Percentiles rank a stretch among this genome's conserved stretches.
Conservation (phyloP, 1,140 invertebrate species). For the Chironomus tepperi region DNA sequence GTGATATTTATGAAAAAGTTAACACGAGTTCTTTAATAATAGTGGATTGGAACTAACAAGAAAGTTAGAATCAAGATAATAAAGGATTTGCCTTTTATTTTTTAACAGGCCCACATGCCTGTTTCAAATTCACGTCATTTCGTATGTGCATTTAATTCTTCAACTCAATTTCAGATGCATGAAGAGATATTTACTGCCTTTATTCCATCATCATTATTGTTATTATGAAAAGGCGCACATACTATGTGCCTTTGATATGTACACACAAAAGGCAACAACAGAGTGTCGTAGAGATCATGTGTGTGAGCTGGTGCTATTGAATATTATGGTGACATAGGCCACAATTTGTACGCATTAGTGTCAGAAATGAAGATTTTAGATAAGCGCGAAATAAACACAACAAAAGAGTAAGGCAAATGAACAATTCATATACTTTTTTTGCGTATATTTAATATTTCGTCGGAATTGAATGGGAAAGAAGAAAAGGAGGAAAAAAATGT, state of each 20-base stretch:
- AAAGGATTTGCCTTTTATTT: not conserved
- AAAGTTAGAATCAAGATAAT: not conserved
- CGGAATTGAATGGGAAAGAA: not conserved
- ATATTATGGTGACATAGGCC: conserved; percentile 25
- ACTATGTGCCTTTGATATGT: not conserved
- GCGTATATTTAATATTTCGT: not conserved
- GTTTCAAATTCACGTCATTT: too few species aligned
- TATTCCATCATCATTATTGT: conserved; percentile 2
- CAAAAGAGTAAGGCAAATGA: not conserved
- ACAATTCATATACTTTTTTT: not conserved
- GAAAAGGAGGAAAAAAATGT: not conserved
- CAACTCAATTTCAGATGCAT: conserved; percentile 12
- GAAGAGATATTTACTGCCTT: not conserved
- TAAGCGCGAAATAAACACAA: not conserved
- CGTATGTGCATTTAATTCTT: not conserved
- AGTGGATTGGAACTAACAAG: not conserved
- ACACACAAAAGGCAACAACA: not conserved
- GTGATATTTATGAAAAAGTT: too few species aligned
- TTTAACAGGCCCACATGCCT: not conserved
- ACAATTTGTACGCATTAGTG: conserved; percentile 26
- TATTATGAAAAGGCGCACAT: not conserved
- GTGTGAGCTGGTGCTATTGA: conserved; percentile 22
- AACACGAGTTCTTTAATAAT: not conserved
- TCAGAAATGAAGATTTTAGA: conserved; percentile 23
- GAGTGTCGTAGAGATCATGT: conserved; percentile 1